Conservation (phyloP, 2,113 vertebrate genomes). For the Hemibagrus wyckioides region DNA sequence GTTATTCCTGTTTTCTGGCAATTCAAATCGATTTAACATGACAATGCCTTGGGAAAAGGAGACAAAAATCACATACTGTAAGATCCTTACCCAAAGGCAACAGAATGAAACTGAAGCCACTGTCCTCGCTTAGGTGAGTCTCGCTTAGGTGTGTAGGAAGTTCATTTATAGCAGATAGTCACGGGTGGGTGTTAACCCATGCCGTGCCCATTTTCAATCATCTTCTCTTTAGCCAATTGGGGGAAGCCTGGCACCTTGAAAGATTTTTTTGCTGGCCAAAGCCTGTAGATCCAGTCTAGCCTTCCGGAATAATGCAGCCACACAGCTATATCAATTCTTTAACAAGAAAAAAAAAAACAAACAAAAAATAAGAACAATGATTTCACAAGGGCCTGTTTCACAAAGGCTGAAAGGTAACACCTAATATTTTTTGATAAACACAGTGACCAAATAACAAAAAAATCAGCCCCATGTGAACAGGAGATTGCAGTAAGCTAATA, state of each 20-base stretch:
- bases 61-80: slow-evolving; percentile 42
- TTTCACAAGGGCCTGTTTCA: slow-evolving; percentile 44
- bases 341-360: slow-evolving; percentile 52
- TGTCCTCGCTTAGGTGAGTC: slow-evolving; percentile 54
- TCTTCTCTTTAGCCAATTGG: slow-evolving; percentile 53
- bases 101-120: slow-evolving; percentile 55
- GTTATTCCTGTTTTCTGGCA: slow-evolving; percentile 42
- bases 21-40: slow-evolving; percentile 42
- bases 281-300: slow-evolving; percentile 63
- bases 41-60: slow-evolving; percentile 53
- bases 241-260: slow-evolving; percentile 56
- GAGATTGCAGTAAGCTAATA: slow-evolving; percentile 18
- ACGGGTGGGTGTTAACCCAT: slow-evolving; percentile 43
- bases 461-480: slow-evolving; percentile 35
- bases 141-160: slow-evolving; percentile 48
- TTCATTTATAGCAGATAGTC: slow-evolving; percentile 43
- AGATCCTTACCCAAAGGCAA: slow-evolving; percentile 61
- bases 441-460: slow-evolving; percentile 33
- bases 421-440: slow-evolving; percentile 40
- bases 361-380: slow-evolving; percentile 51
- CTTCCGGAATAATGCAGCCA: slow-evolving; percentile 65
- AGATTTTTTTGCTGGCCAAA: slow-evolving; percentile 65
- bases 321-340: slow-evolving; percentile 59
- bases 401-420: slow-evolving; percentile 47
- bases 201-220: slow-evolving; percentile 36